Evolutionary conservation across 2,888 invertebrate species (phyloP).

Genomic region (Nymphalis polychloros): DNA sequence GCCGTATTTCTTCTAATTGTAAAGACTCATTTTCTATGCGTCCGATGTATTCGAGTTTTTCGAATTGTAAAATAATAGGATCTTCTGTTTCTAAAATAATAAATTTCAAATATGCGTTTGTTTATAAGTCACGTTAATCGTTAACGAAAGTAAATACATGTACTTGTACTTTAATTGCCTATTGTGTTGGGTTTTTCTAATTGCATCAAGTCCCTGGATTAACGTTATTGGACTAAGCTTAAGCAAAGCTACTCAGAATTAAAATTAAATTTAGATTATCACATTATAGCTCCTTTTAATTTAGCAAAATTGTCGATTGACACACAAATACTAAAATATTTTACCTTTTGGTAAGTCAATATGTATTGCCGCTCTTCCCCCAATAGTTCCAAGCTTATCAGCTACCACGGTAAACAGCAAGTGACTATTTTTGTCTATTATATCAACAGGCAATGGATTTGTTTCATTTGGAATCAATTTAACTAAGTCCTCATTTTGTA

Average conservation of each 20-base stretch:
- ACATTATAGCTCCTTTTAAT: too few relatives aligned
- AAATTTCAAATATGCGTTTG: background rate
- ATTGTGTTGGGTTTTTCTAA: too few relatives aligned
- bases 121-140: background rate
- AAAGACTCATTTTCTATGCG: conserved; percentile 38
- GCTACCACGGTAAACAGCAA: conserved; percentile 42
- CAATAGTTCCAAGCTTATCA: conserved; percentile 34
- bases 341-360: conserved; percentile 7
- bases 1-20: conserved; percentile 36
- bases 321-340: background rate
- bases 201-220: too few relatives aligned
- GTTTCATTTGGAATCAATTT: conserved; percentile 27
- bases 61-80: conserved; percentile 37
- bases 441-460: conserved; percentile 35
- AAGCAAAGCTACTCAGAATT: too few relatives aligned
- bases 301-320: background rate
- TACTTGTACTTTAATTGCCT: too few relatives aligned
- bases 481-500: conserved; percentile 29
- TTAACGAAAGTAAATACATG: too few relatives aligned
- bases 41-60: conserved; percentile 41
- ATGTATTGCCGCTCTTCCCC: background rate
- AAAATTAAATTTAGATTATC: too few relatives aligned
- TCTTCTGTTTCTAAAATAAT: conserved; percentile 33
- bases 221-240: too few relatives aligned
- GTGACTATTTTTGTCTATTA: conserved; percentile 38